Evolutionary conservation across 1,140 invertebrate species (phyloP).

Genomic region (Leptinotarsa lineolata): DNA sequence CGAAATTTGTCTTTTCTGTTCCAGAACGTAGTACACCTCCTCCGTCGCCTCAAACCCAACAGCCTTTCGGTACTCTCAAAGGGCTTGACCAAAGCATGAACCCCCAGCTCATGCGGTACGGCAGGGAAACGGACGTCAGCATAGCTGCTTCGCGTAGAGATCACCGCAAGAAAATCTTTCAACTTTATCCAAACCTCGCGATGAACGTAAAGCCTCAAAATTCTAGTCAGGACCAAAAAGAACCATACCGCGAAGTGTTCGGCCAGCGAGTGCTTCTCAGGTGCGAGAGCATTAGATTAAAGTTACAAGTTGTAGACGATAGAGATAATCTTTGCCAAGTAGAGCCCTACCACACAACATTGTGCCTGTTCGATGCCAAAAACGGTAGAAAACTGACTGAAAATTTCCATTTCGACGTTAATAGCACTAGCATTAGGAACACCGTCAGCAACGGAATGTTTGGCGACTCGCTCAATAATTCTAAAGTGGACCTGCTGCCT

Average conservation of each 20-base stretch:
- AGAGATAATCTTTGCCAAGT: slow-evolving; percentile 81
- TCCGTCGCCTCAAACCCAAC: slow-evolving; percentile 60
- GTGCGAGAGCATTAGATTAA: slow-evolving; percentile 79
- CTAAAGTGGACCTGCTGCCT: slow-evolving; percentile 57
- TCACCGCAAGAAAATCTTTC: slow-evolving; percentile 72
- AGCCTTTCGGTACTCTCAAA: slow-evolving; percentile 75
- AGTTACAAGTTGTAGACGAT: slow-evolving; percentile 80
- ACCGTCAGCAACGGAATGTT: slow-evolving; percentile 32
- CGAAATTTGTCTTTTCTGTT: no score
- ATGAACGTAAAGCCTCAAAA: slow-evolving; percentile 45
- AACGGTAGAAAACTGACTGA: slow-evolving; percentile 87
- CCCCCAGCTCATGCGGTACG: slow-evolving; percentile 86
- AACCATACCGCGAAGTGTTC: slow-evolving; percentile 82
- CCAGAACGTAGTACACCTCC: slow-evolving; percentile 61
- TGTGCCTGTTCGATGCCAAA: slow-evolving; percentile 86
- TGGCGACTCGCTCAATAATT: slow-evolving; percentile 24
- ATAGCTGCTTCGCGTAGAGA: slow-evolving; percentile 80
- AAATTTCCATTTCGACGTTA: slow-evolving; percentile 91
- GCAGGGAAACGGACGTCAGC: slow-evolving; percentile 84
- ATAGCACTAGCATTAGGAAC: slow-evolving; percentile 65
- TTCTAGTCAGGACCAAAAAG: slow-evolving; percentile 56
- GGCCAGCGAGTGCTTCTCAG: slow-evolving; percentile 81
- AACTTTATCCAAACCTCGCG: slow-evolving; percentile 50
- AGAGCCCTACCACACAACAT: slow-evolving; percentile 87
- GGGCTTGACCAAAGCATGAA: slow-evolving; percentile 89